Base-by-base conservation (phyloP, 1,140 invertebrate genomes). In the Drosophila serrata region DNA sequence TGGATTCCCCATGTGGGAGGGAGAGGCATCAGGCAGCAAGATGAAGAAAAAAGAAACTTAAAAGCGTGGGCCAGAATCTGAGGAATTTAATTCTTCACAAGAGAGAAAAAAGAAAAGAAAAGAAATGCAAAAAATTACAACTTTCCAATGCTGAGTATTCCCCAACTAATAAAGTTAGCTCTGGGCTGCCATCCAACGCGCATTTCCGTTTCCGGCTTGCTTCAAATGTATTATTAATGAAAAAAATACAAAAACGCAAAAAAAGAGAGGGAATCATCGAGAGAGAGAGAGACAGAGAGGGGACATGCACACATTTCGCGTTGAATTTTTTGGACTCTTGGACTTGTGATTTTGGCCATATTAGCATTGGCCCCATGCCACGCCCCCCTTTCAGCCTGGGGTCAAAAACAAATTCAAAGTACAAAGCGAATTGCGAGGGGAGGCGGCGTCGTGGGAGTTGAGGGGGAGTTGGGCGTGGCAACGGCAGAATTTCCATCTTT, bases 141-240 rank as follows among this genome's bases (percentile, higher is more conserved):
- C 45, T 19, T 69, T 12, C 40, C 55, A 67, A 67, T 69, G 48
- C 37, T 11, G 67, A 4, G 22, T 37, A 56, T 69, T 70, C 67
- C 63, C 46, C 29, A 74, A 62, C 70, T 74, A 74, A 74, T 74
- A 74, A 74, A 74, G 56, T 74, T 72, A 15, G 33, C 68, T 53
- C 69, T 39, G 39, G 70, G 69, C 70, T 72, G 70, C 27, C 69
- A 53, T 48, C 15, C 48, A 74, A 24, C 68, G 68, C 70, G 70
- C 70, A 74, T 74, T 74, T 74, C 70, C 70, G 70, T 74, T 74
- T 74, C 68, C 70, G 70, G 70, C 60, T 70, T 51, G 70, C 70
- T 60, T 6, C 57, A 35, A 74, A 74, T 74, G 60, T 74, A 74
- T 62, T 74, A 74, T 74, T 74, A 74, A 74, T 74, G 67, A 53